These are phyloP conservation scores for Lycocorax pyrrhopterus DNA, from an alignment of 2,113 vertebrate genomes.

Conservation along the genomic window DNA sequence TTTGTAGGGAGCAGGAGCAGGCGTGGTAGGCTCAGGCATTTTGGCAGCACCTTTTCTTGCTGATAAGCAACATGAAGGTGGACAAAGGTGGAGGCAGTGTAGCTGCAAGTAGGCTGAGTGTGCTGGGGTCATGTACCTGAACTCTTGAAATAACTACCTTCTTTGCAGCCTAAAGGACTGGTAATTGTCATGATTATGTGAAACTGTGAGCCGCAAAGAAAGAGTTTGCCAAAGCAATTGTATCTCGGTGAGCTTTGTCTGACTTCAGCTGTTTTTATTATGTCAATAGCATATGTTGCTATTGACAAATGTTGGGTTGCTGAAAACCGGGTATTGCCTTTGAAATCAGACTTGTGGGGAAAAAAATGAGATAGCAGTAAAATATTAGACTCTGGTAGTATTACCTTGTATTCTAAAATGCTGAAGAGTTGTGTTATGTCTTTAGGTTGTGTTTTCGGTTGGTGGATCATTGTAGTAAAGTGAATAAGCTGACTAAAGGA, in stretches of 20 bases:
- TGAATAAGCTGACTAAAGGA: neutral
- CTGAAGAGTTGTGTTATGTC: neutral
- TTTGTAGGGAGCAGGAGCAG: neutral
- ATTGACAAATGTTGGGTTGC: neutral
- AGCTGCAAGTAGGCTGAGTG: neutral
- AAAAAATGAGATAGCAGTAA: neutral
- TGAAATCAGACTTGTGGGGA: neutral
- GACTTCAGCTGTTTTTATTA: neutral
- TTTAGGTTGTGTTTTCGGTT: neutral
- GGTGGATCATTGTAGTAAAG: neutral
- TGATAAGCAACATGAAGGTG: neutral
- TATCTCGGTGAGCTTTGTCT: neutral
- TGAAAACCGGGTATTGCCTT: neutral
- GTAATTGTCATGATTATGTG: neutral
- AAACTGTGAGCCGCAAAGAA: neutral
- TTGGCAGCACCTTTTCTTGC: neutral
- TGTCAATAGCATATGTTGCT: neutral
- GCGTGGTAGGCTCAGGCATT: neutral
- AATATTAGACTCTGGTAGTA: neutral
- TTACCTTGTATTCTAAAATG: neutral
- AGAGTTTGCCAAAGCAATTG: neutral
- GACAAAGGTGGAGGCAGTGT: neutral
- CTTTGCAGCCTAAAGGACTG: neutral
- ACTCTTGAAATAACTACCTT: neutral
- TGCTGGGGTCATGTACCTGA: neutral